Conservation (phyloP, 64 coral and sea anemone species). For the Orbicella faveolata region DNA sequence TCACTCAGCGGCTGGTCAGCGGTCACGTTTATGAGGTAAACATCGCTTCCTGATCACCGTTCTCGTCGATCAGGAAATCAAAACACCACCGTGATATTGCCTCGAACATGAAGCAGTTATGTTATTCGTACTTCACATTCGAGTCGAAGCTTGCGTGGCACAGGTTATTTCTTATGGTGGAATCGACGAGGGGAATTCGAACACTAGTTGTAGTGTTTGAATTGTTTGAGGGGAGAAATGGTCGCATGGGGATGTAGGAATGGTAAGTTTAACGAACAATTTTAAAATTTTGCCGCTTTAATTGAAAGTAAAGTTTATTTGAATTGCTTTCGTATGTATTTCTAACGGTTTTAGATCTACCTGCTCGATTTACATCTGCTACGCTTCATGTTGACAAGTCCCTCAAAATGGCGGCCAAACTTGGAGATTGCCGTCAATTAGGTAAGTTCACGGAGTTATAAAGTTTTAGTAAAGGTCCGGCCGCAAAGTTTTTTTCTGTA, state of each 20-base stretch:
- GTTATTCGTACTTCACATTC: neutral
- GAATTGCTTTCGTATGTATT: neutral
- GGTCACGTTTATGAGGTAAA: too few species aligned
- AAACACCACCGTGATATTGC: too few species aligned
- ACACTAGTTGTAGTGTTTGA: slow-evolving; percentile 15
- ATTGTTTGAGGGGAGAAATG: neutral
- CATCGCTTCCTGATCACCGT: too few species aligned
- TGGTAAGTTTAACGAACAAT: too few species aligned
- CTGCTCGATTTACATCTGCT: slow-evolving; percentile 16
- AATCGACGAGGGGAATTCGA: slow-evolving; percentile 7
- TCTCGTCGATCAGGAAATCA: too few species aligned
- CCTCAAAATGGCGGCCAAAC: slow-evolving; percentile 30
- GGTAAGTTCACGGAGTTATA: slow-evolving; percentile 37
- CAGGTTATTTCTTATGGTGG: slow-evolving; percentile 6
- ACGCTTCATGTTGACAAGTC: slow-evolving; percentile 31
- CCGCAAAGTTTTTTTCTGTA: slow-evolving; percentile 44
- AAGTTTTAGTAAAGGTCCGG: slow-evolving; percentile 32
- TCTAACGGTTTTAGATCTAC: slow-evolving; percentile 18
- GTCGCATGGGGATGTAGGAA: too few species aligned
- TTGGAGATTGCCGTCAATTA: slow-evolving; percentile 36
- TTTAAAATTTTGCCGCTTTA: too few species aligned
- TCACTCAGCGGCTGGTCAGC: too few species aligned
- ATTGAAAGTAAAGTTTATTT: too few species aligned
- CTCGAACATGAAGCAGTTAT: too few species aligned
- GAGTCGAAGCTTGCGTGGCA: neutral